Percentiles rank a stretch among this genome's conserved stretches.
phyloP scores from a whole-genome alignment of 2,888 invertebrate species.

The Matsumyia berberina region DNA sequence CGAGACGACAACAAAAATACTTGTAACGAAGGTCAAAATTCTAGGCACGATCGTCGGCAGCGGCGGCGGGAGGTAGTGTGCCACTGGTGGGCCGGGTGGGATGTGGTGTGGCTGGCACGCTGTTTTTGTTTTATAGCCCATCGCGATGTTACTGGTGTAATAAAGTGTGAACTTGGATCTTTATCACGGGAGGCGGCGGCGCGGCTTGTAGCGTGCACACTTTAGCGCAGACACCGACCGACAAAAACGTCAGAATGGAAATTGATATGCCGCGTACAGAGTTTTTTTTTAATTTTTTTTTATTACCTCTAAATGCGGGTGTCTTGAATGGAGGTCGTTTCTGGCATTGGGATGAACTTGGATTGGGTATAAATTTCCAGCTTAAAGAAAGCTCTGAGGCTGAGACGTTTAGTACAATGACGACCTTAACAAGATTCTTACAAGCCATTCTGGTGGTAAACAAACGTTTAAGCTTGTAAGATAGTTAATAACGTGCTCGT shows the following conservation, averaged over 20 bases:
- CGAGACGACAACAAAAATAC: constrained; percentile 75
- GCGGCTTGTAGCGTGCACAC: constrained; percentile 7
- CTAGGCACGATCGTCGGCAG: constrained; percentile 77
- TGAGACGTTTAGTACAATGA: constrained; percentile 21
- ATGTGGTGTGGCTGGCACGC: constrained; percentile 53
- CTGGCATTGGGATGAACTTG: constrained; percentile 75
- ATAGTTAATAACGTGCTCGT: constrained; percentile 27
- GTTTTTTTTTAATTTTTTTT: constrained; percentile 4
- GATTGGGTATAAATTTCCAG: constrained; percentile 65
- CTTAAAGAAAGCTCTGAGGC: constrained; percentile 59
- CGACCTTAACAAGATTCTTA: constrained; percentile 46
- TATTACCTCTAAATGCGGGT: constrained; percentile 50
- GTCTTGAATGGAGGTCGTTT: constrained; percentile 55
- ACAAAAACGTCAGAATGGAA: constrained; percentile 59
- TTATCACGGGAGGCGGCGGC: constrained; percentile 37
- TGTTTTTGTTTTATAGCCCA: constrained; percentile 56
- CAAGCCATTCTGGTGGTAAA: not conserved
- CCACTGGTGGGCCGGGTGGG: constrained; percentile 24
- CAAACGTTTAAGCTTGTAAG: constrained; percentile 13
- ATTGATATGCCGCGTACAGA: constrained; percentile 50
- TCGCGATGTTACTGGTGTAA: constrained; percentile 40
- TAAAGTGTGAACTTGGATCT: constrained; percentile 71
- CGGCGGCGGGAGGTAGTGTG: constrained; percentile 34
- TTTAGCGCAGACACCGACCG: constrained; percentile 38
- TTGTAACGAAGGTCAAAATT: constrained; percentile 78